These are phyloP conservation scores for Tragelaphus scriptus DNA, from an alignment of 2,113 vertebrate genomes.

Conservation along the genomic window DNA sequence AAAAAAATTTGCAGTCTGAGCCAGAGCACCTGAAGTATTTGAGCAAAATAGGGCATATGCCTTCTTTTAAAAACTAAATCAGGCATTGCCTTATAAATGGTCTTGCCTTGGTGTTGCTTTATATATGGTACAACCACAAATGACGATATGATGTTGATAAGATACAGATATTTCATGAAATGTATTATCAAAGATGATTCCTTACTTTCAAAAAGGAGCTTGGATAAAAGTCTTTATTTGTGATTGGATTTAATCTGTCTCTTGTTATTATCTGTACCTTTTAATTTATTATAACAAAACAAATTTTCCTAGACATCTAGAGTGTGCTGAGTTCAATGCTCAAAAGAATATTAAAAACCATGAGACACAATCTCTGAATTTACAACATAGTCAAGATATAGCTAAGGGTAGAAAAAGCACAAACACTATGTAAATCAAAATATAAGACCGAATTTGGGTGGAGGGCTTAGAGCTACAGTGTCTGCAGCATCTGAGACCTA, in stretches of 20 bases:
- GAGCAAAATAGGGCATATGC: constrained; percentile 59
- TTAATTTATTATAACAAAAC: constrained; percentile 15
- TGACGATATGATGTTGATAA: not conserved
- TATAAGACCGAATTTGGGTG: not conserved
- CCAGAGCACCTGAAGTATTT: constrained; percentile 38
- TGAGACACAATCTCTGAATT: not conserved
- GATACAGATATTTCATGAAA: not conserved
- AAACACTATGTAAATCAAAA: constrained; percentile 14
- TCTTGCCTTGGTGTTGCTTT: constrained; percentile 48
- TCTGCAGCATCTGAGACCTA: not conserved
- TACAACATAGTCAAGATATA: not conserved
- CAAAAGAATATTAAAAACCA: not conserved
- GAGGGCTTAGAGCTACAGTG: not conserved
- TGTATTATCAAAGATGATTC: not conserved
- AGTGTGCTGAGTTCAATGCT: not conserved
- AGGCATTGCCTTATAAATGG: constrained; percentile 56
- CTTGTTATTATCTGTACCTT: not conserved
- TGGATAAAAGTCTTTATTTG: constrained; percentile 23
- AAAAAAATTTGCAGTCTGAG: constrained; percentile 70
- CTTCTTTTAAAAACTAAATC: constrained; percentile 55
- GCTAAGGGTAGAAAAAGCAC: not conserved
- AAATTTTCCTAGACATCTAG: not conserved
- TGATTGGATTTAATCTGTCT: not conserved
- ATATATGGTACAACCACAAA: not conserved
- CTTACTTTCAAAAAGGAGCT: not conserved